These are phyloP conservation scores for Cardiocondyla obscurior DNA, from an alignment of 1,140 invertebrate species.

Conservation along the genomic window DNA sequence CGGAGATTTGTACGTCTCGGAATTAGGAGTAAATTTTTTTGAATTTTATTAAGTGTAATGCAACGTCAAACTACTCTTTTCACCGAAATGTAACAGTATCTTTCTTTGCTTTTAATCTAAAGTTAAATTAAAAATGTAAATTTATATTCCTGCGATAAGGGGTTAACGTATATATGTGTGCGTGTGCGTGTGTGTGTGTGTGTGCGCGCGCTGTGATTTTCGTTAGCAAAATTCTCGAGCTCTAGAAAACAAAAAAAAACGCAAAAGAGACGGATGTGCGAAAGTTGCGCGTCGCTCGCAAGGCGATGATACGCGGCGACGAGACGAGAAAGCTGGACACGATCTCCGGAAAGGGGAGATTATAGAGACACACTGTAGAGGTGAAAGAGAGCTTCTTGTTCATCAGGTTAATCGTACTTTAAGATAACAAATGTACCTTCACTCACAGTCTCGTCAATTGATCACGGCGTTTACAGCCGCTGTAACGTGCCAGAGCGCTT, in stretches of 20 bases:
- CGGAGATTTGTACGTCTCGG: background rate
- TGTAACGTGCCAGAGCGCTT: constrained; percentile 62
- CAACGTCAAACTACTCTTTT: background rate
- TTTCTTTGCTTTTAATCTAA: background rate
- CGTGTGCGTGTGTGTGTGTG: background rate
- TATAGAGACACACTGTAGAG: background rate
- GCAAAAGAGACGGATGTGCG: background rate
- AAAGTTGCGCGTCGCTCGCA: background rate
- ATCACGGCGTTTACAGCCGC: constrained; percentile 58
- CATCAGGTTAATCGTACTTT: constrained; percentile 46
- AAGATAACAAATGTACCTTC: constrained; percentile 64
- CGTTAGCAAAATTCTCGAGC: background rate
- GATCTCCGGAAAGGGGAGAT: background rate
- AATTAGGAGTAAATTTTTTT: background rate
- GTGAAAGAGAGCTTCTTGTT: constrained; percentile 38
- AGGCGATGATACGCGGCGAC: constrained; percentile 5
- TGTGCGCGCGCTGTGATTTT: background rate
- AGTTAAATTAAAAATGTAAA: too few species aligned
- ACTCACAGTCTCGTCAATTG: constrained; percentile 69
- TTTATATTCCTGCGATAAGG: background rate
- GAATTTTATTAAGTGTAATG: background rate
- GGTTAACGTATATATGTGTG: too few species aligned
- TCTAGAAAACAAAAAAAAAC: background rate
- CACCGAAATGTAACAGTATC: background rate
- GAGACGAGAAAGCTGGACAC: background rate